Evolutionary conservation across 2,113 vertebrate genomes (phyloP).

Genomic region (Pelecanoides urinatrix): DNA sequence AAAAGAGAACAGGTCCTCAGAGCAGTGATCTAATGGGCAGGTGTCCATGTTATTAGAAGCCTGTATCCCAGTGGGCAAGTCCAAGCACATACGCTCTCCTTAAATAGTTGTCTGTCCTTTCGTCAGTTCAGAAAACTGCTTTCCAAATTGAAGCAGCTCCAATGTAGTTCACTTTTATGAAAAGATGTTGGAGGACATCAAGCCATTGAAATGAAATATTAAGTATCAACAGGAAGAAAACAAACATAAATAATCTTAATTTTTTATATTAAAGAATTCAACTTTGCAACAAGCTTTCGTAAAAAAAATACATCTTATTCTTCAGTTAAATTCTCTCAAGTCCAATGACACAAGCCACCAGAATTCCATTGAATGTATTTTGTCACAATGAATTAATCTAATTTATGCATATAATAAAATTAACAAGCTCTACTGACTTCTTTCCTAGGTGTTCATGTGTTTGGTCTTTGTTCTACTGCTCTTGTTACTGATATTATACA

Average conservation of each 20-base stretch:
- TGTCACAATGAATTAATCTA: not conserved
- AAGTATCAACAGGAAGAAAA: not conserved
- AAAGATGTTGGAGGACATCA: not conserved
- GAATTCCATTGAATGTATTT: not conserved
- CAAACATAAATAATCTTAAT: not conserved
- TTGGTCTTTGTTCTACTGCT: constrained; percentile 95
- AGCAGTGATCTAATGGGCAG: not conserved
- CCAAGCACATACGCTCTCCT: not conserved
- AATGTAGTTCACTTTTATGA: not conserved
- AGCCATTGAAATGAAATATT: not conserved
- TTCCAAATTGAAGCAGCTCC: not conserved
- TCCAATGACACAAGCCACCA: not conserved
- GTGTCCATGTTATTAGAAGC: not conserved
- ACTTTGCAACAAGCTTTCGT: not conserved
- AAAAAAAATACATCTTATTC: not conserved
- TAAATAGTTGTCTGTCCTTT: not conserved
- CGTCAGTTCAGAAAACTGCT: not conserved
- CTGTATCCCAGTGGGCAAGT: not conserved
- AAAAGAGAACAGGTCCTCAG: not conserved
- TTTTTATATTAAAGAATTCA: not conserved
- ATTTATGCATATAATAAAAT: not conserved
- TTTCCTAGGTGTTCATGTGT: constrained; percentile 89
- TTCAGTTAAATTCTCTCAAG: not conserved
- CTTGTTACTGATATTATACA: constrained; percentile 97
- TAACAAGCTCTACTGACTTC: constrained; percentile 8